These are phyloP conservation scores for Cepphus grylle DNA, from an alignment of 2,113 vertebrate species.

Conservation along the genomic window DNA sequence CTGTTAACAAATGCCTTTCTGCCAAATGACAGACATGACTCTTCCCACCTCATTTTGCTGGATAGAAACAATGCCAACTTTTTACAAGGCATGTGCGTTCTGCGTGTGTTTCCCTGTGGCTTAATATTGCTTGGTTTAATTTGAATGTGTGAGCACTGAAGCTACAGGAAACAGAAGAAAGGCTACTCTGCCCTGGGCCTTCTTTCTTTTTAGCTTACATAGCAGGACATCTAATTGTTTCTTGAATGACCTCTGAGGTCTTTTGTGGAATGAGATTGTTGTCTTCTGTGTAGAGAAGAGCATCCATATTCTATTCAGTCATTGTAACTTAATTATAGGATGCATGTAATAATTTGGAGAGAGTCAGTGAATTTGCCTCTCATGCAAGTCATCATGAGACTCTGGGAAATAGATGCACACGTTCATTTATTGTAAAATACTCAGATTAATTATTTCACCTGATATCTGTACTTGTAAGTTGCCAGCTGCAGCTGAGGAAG, in stretches of 20 bases:
- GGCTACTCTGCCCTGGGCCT: slow-evolving; percentile 19
- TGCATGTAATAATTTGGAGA: slow-evolving; percentile 80
- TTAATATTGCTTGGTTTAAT: slow-evolving; percentile 50
- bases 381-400: slow-evolving; percentile 69
- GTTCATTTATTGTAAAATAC: slow-evolving; percentile 78
- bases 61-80: background rate
- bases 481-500: slow-evolving; percentile 56
- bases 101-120: slow-evolving; percentile 4
- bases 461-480: slow-evolving; percentile 72
- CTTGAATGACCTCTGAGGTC: slow-evolving; percentile 77
- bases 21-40: background rate
- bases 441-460: slow-evolving; percentile 80
- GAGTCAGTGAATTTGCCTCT: slow-evolving; percentile 76
- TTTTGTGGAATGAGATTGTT: slow-evolving; percentile 78
- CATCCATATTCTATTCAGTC: slow-evolving; percentile 75
- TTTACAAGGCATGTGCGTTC: slow-evolving; percentile 8
- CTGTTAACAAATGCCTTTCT: background rate
- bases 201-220: slow-evolving; percentile 64
- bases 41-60: background rate
- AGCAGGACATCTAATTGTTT: slow-evolving; percentile 78
- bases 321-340: slow-evolving; percentile 81
- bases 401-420: slow-evolving; percentile 75
- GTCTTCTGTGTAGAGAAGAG: slow-evolving; percentile 72
- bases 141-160: slow-evolving; percentile 45
- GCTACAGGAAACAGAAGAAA: slow-evolving; percentile 47